Evolutionary conservation across 2,113 vertebrate species (phyloP).

Genomic region (Scatophagus argus): DNA sequence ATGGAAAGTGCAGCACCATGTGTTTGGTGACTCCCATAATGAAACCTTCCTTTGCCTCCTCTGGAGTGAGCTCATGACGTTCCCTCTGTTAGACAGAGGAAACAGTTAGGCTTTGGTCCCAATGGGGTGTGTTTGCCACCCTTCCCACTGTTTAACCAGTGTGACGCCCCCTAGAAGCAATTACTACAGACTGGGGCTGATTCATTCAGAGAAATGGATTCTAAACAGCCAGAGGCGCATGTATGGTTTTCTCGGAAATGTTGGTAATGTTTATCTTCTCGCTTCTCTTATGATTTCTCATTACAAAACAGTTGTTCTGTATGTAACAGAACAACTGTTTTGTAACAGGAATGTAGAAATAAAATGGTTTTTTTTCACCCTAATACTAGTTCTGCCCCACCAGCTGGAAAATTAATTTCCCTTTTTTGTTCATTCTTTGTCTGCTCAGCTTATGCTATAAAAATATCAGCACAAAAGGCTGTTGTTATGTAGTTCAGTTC

Average conservation of each 20-base stretch:
- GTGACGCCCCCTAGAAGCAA: slow-evolving; percentile 73
- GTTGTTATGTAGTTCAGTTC: background rate
- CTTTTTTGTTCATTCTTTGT: slow-evolving; percentile 46
- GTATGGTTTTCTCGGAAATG: slow-evolving; percentile 54
- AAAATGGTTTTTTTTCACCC: slow-evolving; percentile 46
- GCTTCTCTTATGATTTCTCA: slow-evolving; percentile 45
- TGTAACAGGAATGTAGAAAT: slow-evolving; percentile 40
- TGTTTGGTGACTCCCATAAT: slow-evolving; percentile 75
- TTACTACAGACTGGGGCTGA: slow-evolving; percentile 71
- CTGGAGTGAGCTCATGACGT: slow-evolving; percentile 77
- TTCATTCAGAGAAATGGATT: slow-evolving; percentile 66
- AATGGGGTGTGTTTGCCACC: slow-evolving; percentile 68
- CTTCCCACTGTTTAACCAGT: slow-evolving; percentile 71
- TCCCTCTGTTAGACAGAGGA: slow-evolving; percentile 59
- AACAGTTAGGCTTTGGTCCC: slow-evolving; percentile 67
- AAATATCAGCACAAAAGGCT: slow-evolving; percentile 8
- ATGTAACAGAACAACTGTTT: no score
- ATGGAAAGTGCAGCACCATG: slow-evolving; percentile 81
- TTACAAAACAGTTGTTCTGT: slow-evolving; percentile 26
- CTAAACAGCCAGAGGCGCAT: slow-evolving; percentile 40
- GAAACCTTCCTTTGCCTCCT: slow-evolving; percentile 73
- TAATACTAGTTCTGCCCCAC: slow-evolving; percentile 12
- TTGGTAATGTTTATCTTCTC: slow-evolving; percentile 49
- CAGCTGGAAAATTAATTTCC: slow-evolving; percentile 52
- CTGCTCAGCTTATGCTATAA: slow-evolving; percentile 30